Base-by-base conservation (phyloP, 2,888 invertebrate genomes). In the Habrosyne pyritoides region DNA sequence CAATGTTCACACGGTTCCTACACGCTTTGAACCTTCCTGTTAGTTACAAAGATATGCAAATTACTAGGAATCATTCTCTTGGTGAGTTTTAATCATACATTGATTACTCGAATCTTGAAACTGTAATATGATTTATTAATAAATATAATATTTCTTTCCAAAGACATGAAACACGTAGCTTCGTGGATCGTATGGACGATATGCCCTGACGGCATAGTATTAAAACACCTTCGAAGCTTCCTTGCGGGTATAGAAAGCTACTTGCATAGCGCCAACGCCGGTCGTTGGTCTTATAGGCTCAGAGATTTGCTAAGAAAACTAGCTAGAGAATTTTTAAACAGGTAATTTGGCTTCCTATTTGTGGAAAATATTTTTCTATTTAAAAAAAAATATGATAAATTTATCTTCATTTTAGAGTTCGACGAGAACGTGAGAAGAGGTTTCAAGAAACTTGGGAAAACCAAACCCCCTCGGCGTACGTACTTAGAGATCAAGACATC, bases 191-290 rank as follows among this genome's bases (percentile, higher is more conserved):
- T 94, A 2, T 93, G 92, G 83, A 91, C 91, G 12, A 89, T 97
- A 86, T 95, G 95, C 48, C 95, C 95, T 1, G 94, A 94, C 52
- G 95, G 95, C 18, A 89, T 93, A 52, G 94, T 95, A 0, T 94
- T 97, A 77, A 93, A 94, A 52, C 95, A 97, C 73, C 89, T 99
- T 53, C 94, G 95, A 56, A 95, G 96, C 70, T 95, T 98, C 76
- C 94, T 98, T 76, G 95, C 95, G 66, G 95, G 96, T 0, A 90
- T 98, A 3, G 97, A 97, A 81, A 96, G 97, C 4, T 98, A 97
- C 86, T 95, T 96, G 71, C 97, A 99, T 87, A 97, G 97, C 53
- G 98, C 98, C 0, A 99, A 99, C 83, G 86, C 93, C 36, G 98
- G 98, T 24, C 93, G 94, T 49, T 98, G 98, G 97, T 94, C 95